Evolutionary conservation across 1,140 invertebrate species (phyloP).

Genomic region (Lerema accius): DNA sequence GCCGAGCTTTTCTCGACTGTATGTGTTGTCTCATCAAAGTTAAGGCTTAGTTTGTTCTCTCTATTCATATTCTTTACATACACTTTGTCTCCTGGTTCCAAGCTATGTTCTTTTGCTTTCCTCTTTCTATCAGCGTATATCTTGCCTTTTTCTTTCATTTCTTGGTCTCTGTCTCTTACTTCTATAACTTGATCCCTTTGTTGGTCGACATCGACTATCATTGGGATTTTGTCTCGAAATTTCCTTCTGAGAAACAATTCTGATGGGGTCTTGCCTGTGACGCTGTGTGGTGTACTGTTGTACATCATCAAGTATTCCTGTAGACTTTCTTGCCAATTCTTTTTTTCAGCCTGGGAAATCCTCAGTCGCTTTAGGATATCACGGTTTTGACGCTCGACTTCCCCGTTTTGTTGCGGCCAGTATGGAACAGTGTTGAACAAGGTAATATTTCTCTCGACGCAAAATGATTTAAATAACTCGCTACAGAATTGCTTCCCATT

Average conservation of each 20-base stretch:
- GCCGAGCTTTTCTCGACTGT: conserved; percentile 18
- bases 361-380: no score
- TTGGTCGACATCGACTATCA: neutral
- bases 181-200: neutral
- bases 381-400: conserved; percentile 60
- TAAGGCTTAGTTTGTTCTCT: neutral
- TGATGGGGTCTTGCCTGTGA: neutral
- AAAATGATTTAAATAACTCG: conserved; percentile 37
- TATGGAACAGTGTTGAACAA: conserved; percentile 40
- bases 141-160: neutral
- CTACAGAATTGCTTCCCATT: conserved; percentile 47
- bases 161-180: neutral
- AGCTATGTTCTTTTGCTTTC: neutral
- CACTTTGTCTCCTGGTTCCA: neutral
- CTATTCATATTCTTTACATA: neutral
- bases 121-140: neutral
- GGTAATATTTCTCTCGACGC: conserved; percentile 36
- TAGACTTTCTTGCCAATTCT: no score
- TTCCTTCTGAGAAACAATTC: neutral
- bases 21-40: conserved; percentile 25
- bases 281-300: no score
- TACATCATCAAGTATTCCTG: no score
- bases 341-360: no score
- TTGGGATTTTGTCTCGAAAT: neutral
- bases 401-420: conserved; percentile 59